These are phyloP conservation scores for Pelodytes ibericus DNA, from an alignment of 2,797 vertebrate genomes.

Conservation along the genomic window DNA sequence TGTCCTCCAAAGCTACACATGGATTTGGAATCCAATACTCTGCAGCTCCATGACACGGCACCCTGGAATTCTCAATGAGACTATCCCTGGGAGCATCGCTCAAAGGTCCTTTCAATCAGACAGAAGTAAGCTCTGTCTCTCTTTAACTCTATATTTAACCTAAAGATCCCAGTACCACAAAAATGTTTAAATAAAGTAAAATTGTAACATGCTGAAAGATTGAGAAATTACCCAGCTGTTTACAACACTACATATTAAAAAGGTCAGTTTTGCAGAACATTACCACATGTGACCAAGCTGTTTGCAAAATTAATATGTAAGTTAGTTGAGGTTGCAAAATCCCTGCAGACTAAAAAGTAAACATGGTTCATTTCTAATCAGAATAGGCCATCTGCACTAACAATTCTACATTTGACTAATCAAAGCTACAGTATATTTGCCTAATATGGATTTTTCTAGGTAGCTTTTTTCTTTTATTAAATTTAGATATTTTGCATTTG, in stretches of 20 bases:
- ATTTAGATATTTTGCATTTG: constrained; percentile 30
- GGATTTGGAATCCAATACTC: too few relatives aligned
- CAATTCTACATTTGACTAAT: constrained; percentile 34
- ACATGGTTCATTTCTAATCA: constrained; percentile 44
- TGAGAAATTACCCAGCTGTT: not conserved
- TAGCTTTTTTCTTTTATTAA: constrained; percentile 13
- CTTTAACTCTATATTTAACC: too few relatives aligned
- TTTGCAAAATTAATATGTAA: constrained; percentile 37
- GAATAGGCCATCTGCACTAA: constrained; percentile 35
- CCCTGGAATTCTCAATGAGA: too few relatives aligned
- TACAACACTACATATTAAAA: constrained; percentile 8
- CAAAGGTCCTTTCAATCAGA: too few relatives aligned
- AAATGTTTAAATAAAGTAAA: too few relatives aligned
- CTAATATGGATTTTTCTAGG: not conserved
- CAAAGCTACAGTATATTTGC: constrained; percentile 2
- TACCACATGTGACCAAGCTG: constrained; percentile 41
- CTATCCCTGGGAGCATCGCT: too few relatives aligned
- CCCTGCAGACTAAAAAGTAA: constrained; percentile 42
- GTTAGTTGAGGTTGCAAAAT: constrained; percentile 21
- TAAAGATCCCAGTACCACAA: too few relatives aligned
- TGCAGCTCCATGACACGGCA: too few relatives aligned
- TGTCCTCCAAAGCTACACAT: too few relatives aligned
- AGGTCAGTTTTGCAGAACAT: constrained; percentile 28
- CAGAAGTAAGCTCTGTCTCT: too few relatives aligned
- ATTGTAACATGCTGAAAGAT: too few relatives aligned